Evolutionary conservation across 2,797 vertebrate species (phyloP).

Genomic region (Eospalax fontanierii): DNA sequence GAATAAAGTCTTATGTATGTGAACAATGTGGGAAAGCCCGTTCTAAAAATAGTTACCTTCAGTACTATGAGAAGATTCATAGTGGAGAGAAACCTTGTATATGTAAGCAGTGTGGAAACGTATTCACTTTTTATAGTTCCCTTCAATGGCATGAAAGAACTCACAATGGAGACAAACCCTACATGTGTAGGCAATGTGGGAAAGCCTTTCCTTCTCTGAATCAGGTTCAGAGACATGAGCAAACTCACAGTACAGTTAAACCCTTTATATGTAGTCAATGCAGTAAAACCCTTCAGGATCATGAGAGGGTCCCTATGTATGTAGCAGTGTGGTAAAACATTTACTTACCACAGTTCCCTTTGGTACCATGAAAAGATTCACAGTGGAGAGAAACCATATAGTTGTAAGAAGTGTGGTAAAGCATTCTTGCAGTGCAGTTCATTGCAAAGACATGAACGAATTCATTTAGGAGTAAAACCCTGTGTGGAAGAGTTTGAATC

Average conservation of each 20-base stretch:
- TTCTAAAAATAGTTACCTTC: neutral
- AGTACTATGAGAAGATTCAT: conserved; percentile 6
- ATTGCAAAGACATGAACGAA: neutral
- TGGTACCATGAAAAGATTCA: neutral
- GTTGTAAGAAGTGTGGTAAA: neutral
- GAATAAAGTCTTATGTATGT: neutral
- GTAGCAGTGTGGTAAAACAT: neutral
- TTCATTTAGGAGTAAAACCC: neutral
- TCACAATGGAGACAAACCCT: neutral
- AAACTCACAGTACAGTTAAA: neutral
- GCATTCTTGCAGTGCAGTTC: neutral
- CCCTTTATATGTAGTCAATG: neutral
- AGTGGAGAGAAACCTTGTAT: neutral
- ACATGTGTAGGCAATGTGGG: neutral
- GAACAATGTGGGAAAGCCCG: neutral
- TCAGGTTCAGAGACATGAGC: conserved; percentile 1
- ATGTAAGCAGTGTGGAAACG: neutral
- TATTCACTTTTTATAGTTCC: neutral
- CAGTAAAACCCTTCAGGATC: neutral
- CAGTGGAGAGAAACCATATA: neutral
- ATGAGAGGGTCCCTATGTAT: neutral
- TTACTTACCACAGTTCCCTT: neutral
- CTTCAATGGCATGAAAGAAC: neutral
- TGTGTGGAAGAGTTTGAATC: neutral
- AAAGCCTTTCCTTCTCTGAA: conserved; percentile 1